Evolutionary conservation across 2,797 vertebrate species (phyloP), one percentile per base, ranked within the genome.

Genomic region (Chloroceryle amazona): DNA sequence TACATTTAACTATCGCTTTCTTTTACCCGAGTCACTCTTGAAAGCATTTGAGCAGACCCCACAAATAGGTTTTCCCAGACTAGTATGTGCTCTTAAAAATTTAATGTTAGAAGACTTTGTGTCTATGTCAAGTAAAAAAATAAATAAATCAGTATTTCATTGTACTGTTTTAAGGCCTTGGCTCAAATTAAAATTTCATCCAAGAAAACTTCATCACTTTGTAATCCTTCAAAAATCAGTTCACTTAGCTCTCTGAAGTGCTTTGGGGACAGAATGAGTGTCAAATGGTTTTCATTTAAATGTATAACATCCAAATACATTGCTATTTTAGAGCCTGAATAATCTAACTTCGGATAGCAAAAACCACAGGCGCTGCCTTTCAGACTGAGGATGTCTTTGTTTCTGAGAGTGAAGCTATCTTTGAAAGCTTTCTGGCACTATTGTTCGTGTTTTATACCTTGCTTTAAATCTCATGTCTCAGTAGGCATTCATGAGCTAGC

Each of bases 111-210:
- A 70, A 87, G 55, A 65, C 58, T 89, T 82, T 8, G 11, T 70
- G 35, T 51, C 61, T 81, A 5, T 81, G 74, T 44, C 52, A 84
- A 84, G 63, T 74, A 79, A 83, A 86, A 35, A 44, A 25, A 26
- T 9, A 7, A 66, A 21, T 20, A 13, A 7, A 71, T 8, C 20
- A 13, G 51, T 61, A 26, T 87, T 92, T 92, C 41, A 54, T 90
- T 37, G 28, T 66, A 84, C 28, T 82, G 39, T 89, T 86, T 86
- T 81, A 87, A 35, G 57, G 35, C 58, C n/a, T 93, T 55, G 65
- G 44, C 63, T 91, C 46, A 91, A 86, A 94, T 96, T 95, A 94
- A 92, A 92, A 63, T 90, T 96, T 94, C 47, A 93, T 73, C 67
- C 76, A 86, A 88, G 63, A 79, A 95, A 89, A 55, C 75, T 88